phyloP scores from a whole-genome alignment of 2,113 vertebrate species.

The Periophthalmodon schlosseri region DNA sequence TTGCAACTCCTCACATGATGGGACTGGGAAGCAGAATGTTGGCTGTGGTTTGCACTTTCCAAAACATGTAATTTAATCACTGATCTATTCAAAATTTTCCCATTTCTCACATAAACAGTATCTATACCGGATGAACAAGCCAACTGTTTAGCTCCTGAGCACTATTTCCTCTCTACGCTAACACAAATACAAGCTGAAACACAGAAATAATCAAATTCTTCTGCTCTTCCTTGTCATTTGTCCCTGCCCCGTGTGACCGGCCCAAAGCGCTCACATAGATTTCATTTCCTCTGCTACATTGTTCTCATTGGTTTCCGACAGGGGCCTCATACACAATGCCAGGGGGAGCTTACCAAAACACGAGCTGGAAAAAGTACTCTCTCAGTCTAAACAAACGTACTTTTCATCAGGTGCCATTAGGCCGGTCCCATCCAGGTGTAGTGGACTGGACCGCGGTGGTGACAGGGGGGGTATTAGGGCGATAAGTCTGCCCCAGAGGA shows the following conservation, averaged over 20 bases:
- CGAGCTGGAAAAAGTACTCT: conserved; percentile 66
- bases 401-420: conserved; percentile 92
- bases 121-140: background rate
- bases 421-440: conserved; percentile 86
- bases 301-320: conserved; percentile 17
- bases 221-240: background rate
- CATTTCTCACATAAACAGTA: background rate
- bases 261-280: background rate
- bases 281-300: background rate
- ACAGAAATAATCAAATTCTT: background rate
- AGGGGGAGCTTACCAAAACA: conserved; percentile 16
- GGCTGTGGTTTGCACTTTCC: no score
- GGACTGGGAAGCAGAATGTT: no score
- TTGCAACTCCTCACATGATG: no score
- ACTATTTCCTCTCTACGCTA: background rate
- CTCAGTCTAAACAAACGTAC: conserved; percentile 77
- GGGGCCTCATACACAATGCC: conserved; percentile 6
- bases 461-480: conserved; percentile 90
- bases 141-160: background rate
- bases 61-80: no score
- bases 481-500: conserved; percentile 86
- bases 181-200: background rate
- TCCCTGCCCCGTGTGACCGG: background rate
- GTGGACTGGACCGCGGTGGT: conserved; percentile 90
- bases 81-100: no score